Evolutionary conservation across 2,113 vertebrate species (phyloP).

Genomic region (Nicator chloris): DNA sequence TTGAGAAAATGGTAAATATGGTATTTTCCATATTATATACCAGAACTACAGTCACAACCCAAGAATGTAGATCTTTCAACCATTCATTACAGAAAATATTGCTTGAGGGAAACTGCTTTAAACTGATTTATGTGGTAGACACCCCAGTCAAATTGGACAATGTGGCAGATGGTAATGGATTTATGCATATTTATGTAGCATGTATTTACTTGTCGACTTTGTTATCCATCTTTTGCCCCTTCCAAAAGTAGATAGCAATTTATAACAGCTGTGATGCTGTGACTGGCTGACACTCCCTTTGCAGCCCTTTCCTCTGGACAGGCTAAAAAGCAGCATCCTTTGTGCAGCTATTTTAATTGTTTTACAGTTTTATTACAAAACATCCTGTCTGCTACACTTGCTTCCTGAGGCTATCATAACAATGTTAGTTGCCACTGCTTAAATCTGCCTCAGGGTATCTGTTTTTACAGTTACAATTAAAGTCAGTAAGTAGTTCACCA

Average conservation of each 20-base stretch:
- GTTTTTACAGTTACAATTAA: slow-evolving; percentile 76
- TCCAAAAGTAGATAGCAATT: slow-evolving; percentile 62
- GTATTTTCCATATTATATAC: slow-evolving; percentile 48
- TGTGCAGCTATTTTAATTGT: slow-evolving; percentile 75
- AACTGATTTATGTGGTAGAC: slow-evolving; percentile 72
- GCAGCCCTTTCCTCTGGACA: slow-evolving; percentile 52
- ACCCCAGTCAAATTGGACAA: slow-evolving; percentile 69
- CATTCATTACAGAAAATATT: slow-evolving; percentile 64
- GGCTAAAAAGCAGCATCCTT: slow-evolving; percentile 53
- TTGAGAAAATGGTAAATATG: slow-evolving; percentile 13
- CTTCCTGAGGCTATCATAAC: slow-evolving; percentile 75
- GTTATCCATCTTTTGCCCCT: slow-evolving; percentile 68
- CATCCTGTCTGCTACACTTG: slow-evolving; percentile 72
- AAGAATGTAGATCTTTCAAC: slow-evolving; percentile 62
- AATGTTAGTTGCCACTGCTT: slow-evolving; percentile 67
- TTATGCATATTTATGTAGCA: slow-evolving; percentile 75
- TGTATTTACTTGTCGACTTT: slow-evolving; percentile 70
- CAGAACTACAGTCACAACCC: slow-evolving; percentile 52
- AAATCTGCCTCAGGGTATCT: slow-evolving; percentile 66
- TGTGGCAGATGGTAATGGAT: slow-evolving; percentile 73
- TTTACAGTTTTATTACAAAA: slow-evolving; percentile 79
- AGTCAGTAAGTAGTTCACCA: slow-evolving; percentile 67
- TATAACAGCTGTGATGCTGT: slow-evolving; percentile 56
- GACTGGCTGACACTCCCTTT: slow-evolving; percentile 44
- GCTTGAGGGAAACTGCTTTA: slow-evolving; percentile 68